Evolutionary conservation across 2,113 vertebrate species (phyloP).

Genomic region (Caranx ignobilis): DNA sequence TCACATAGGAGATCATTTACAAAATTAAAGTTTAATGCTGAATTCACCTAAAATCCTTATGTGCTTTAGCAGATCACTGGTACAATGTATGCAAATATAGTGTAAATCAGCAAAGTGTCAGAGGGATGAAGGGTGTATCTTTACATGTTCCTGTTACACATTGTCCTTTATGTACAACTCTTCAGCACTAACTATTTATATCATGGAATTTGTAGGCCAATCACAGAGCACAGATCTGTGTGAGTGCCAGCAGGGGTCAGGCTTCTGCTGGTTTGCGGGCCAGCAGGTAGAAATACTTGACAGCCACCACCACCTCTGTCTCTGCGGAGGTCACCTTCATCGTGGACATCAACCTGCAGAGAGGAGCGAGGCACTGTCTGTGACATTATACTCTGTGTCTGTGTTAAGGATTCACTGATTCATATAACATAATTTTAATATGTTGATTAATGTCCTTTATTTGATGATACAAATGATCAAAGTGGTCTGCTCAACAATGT

Average conservation of each 20-base stretch:
- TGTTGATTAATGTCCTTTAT: too few relatives aligned
- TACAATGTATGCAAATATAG: neutral
- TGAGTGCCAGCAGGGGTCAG: constrained; percentile 10
- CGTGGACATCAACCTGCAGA: constrained; percentile 72
- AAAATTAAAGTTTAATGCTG: neutral
- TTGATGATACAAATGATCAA: too few relatives aligned
- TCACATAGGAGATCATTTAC: neutral
- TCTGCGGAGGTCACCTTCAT: constrained; percentile 78
- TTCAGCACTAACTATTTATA: neutral
- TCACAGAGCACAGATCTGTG: neutral
- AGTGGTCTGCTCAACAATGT: too few relatives aligned
- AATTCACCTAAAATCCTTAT: neutral
- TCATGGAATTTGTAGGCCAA: neutral
- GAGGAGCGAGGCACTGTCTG: neutral
- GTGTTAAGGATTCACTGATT: too few relatives aligned
- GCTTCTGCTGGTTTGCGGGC: constrained; percentile 70
- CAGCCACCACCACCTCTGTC: constrained; percentile 70
- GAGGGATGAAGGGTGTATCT: neutral
- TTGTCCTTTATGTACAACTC: too few relatives aligned
- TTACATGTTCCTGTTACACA: neutral
- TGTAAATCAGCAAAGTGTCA: neutral
- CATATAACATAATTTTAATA: too few relatives aligned
- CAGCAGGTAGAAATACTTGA: constrained; percentile 77
- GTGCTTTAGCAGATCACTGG: neutral
- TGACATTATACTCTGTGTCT: neutral